A percentile compares a stretch with the other conserved stretches of the same genome.
Evolutionary conservation across 2,113 vertebrate species (phyloP).

Genomic region (Microcebus tavaratra): DNA sequence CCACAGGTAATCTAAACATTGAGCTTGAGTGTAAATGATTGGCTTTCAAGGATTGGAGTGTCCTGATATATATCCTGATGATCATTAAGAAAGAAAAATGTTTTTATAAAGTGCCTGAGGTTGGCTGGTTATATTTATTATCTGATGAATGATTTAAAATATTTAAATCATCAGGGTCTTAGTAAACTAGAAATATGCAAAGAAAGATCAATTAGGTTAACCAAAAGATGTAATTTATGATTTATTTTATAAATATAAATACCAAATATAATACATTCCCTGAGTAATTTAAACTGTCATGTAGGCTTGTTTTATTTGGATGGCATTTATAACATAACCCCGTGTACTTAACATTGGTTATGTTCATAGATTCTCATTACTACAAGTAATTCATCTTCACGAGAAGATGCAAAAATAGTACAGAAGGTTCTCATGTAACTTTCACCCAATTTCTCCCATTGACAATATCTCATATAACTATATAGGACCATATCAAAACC

Average conservation of each 20-base stretch:
- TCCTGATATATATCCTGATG: background rate
- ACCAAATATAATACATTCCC: background rate
- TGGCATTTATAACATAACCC: background rate
- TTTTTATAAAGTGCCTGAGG: background rate
- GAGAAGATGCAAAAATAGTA: no score
- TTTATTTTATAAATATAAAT: background rate
- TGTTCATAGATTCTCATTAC: background rate
- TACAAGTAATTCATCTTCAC: background rate
- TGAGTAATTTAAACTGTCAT: background rate
- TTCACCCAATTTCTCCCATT: no score
- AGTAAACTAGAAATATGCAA: background rate
- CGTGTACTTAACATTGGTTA: background rate
- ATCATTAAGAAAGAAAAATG: conserved; percentile 19
- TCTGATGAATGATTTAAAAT: background rate
- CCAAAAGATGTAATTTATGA: background rate
- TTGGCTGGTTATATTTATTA: background rate
- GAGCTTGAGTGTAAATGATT: background rate
- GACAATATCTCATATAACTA: no score
- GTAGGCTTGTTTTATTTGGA: background rate
- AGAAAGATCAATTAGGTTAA: conserved; percentile 7
- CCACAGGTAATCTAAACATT: background rate
- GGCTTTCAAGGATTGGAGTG: background rate
- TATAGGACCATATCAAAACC: no score
- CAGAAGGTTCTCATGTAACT: no score
- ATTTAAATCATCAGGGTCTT: background rate